These are phyloP conservation scores for Anoplophora glabripennis DNA, from an alignment of 1,140 invertebrate species.

Conservation along the genomic window DNA sequence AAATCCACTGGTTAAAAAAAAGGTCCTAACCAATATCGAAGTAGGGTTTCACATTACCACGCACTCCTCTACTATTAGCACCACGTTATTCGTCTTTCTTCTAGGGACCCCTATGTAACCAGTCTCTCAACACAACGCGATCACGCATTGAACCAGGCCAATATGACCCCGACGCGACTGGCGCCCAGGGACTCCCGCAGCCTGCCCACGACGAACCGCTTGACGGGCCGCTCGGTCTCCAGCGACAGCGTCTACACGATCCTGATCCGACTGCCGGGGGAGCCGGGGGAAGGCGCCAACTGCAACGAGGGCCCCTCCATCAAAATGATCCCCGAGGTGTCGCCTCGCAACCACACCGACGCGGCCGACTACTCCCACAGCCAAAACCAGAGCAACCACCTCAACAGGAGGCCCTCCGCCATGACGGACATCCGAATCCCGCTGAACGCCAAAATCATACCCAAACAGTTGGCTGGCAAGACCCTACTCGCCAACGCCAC, in stretches of 20 bases:
- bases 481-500: slow-evolving; percentile 56
- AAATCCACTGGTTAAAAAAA: too few relatives aligned
- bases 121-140: slow-evolving; percentile 35
- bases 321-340: slow-evolving; percentile 78
- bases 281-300: slow-evolving; percentile 54
- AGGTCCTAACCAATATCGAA: too few relatives aligned
- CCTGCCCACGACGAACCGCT: slow-evolving; percentile 48
- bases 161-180: slow-evolving; percentile 42
- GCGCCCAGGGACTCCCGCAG: slow-evolving; percentile 47
- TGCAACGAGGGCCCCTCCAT: slow-evolving; percentile 64
- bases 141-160: slow-evolving; percentile 36
- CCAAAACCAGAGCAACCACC: slow-evolving; percentile 46
- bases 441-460: slow-evolving; percentile 80
- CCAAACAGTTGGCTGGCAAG: slow-evolving; percentile 69
- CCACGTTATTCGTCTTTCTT: slow-evolving; percentile 15
- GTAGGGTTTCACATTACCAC: too few relatives aligned
- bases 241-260: slow-evolving; percentile 87
- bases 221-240: slow-evolving; percentile 63
- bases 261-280: slow-evolving; percentile 75
- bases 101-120: slow-evolving; percentile 53
- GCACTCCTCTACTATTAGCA: too few relatives aligned
- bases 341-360: neutral
- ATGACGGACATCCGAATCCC: slow-evolving; percentile 79
- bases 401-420: slow-evolving; percentile 68
- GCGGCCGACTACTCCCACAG: neutral